A percentile compares a stretch with the other conserved stretches of the same genome.
Evolutionary conservation across 2,888 invertebrate genomes (phyloP).

Genomic region (Cheilosia soror): DNA sequence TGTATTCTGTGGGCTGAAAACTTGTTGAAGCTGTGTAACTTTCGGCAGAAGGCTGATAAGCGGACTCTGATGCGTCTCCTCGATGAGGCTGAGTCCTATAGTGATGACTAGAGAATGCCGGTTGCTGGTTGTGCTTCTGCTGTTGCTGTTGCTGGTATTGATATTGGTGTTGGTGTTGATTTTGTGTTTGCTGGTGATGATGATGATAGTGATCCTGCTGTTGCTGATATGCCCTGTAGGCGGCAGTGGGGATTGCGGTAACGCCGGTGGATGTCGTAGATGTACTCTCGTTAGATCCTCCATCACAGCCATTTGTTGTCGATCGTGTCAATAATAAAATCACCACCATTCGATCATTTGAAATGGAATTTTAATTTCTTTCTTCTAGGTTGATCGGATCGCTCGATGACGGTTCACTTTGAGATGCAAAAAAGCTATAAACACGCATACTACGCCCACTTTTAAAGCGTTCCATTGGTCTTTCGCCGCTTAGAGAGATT

Average conservation of each 20-base stretch:
- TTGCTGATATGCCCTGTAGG: slow-evolving; percentile 68
- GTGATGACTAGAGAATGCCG: slow-evolving; percentile 72
- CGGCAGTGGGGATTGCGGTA: slow-evolving; percentile 81
- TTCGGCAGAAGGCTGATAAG: slow-evolving; percentile 41
- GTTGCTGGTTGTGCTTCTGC: slow-evolving; percentile 54
- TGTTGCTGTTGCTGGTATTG: slow-evolving; percentile 67
- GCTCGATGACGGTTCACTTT: slow-evolving; percentile 28
- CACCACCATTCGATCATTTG: slow-evolving; percentile 85
- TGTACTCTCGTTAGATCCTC: slow-evolving; percentile 79
- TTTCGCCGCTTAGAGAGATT: slow-evolving; percentile 22
- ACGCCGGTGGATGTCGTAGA: slow-evolving; percentile 82
- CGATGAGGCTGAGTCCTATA: slow-evolving; percentile 44
- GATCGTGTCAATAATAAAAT: slow-evolving; percentile 84
- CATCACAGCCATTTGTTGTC: slow-evolving; percentile 81
- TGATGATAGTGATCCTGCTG: slow-evolving; percentile 59
- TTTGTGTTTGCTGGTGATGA: slow-evolving; percentile 48
- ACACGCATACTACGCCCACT: slow-evolving; percentile 39
- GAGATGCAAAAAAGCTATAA: slow-evolving; percentile 46
- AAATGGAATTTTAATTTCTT: slow-evolving; percentile 77
- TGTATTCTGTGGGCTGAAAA: slow-evolving; percentile 8
- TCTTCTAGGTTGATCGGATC: slow-evolving; percentile 52
- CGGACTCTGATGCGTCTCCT: slow-evolving; percentile 27
- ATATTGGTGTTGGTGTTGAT: slow-evolving; percentile 36
- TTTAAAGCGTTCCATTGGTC: slow-evolving; percentile 52
- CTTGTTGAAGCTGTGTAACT: slow-evolving; percentile 36